These are phyloP conservation scores for Echinops telfairi DNA, from an alignment of 2,113 vertebrate genomes.

Conservation along the genomic window DNA sequence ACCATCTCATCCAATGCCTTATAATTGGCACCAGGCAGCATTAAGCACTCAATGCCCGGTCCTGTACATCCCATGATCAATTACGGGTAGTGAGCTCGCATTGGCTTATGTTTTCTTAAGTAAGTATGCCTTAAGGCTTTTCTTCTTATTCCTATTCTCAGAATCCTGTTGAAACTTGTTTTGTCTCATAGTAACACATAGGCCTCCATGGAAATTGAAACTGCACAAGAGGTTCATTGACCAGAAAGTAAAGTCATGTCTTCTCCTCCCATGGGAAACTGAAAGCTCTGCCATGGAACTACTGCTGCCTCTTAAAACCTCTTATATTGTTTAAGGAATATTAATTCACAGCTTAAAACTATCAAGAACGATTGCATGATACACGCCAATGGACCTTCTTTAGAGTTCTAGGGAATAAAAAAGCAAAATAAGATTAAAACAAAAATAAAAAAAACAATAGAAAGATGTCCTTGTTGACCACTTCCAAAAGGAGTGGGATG, in stretches of 20 bases:
- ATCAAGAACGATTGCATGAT: not conserved
- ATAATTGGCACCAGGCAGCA: not conserved
- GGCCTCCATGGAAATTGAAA: not conserved
- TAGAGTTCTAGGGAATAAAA: not conserved
- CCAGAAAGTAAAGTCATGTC: not conserved
- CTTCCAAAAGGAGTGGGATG: not conserved
- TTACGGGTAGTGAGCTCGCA: not conserved
- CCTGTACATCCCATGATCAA: not conserved
- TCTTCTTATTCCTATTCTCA: not conserved
- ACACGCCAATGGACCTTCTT: not conserved
- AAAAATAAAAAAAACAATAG: too few relatives aligned
- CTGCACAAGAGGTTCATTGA: not conserved
- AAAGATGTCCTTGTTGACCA: not conserved
- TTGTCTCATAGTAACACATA: not conserved
- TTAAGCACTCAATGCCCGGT: not conserved
- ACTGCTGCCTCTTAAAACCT: not conserved
- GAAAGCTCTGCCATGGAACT: not conserved
- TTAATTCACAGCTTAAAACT: not conserved
- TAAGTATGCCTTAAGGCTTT: not conserved
- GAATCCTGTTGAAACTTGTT: not conserved
- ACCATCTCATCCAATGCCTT: not conserved
- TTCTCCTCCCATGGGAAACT: not conserved
- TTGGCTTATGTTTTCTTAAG: not conserved
- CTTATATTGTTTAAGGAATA: not conserved
- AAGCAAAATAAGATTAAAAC: not conserved